A percentile compares a stretch with the other conserved stretches of the same genome.
phyloP scores from a whole-genome alignment of 2,797 vertebrate species.

The Pipistrellus pipistrellus region DNA sequence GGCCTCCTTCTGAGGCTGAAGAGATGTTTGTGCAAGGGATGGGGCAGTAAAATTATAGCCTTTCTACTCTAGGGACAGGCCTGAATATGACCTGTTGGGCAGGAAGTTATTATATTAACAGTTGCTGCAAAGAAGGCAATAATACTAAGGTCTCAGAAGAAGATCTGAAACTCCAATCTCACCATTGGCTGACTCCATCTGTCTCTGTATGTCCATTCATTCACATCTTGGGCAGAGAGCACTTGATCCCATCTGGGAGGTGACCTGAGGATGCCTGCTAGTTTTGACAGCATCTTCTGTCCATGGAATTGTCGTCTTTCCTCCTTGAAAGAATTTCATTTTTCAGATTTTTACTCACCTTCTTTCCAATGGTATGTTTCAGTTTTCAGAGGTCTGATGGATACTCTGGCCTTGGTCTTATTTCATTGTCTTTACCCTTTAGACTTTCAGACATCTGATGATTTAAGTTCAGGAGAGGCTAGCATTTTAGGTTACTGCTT shows the following conservation, averaged over 20 bases:
- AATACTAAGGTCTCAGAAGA: background rate
- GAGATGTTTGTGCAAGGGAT: background rate
- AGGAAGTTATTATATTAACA: background rate
- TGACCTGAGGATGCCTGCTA: background rate
- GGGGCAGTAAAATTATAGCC: background rate
- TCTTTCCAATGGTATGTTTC: background rate
- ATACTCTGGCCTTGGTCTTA: background rate
- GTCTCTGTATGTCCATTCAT: background rate
- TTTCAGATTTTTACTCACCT: background rate
- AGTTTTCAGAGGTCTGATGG: background rate
- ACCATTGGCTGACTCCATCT: background rate
- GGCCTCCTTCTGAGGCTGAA: background rate
- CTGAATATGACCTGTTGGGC: background rate
- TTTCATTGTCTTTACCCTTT: background rate
- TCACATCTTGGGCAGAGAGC: background rate
- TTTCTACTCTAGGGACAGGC: background rate
- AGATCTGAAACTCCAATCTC: background rate
- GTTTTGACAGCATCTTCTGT: background rate
- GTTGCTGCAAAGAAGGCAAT: background rate
- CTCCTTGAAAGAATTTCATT: background rate
- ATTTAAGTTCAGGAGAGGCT: background rate
- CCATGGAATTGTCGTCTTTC: background rate
- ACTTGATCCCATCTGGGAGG: background rate
- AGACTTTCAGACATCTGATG: slow-evolving; percentile 18
- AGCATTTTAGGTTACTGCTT: background rate